phyloP scores from a whole-genome alignment of 2,113 vertebrate species.

The Anser cygnoides region DNA sequence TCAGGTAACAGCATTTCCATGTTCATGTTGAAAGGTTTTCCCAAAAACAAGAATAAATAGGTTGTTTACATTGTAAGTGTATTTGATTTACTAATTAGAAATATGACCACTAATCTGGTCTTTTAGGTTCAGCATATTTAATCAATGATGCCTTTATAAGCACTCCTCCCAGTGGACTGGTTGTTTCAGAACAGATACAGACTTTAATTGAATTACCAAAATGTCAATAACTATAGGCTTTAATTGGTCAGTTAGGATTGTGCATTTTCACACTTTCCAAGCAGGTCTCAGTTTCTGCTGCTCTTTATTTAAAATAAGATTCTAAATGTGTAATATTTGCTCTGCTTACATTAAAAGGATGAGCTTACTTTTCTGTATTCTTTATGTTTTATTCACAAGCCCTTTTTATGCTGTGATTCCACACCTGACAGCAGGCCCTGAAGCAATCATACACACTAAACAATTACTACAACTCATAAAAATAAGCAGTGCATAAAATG shows the following conservation, averaged over 20 bases:
- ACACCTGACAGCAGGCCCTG: slow-evolving; percentile 37
- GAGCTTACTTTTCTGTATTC: background rate
- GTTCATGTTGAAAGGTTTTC: background rate
- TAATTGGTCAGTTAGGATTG: background rate
- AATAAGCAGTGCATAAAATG: slow-evolving; percentile 67
- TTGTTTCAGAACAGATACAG: background rate
- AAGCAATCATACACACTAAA: slow-evolving; percentile 52
- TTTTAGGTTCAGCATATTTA: background rate
- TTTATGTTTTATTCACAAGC: background rate
- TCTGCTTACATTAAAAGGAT: background rate
- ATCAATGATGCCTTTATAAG: background rate
- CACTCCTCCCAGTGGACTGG: background rate
- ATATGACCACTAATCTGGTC: background rate
- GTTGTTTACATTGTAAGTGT: background rate
- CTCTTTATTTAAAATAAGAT: background rate
- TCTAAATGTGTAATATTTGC: background rate
- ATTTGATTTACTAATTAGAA: background rate
- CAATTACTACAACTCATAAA: slow-evolving; percentile 70
- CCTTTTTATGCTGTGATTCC: slow-evolving; percentile 10
- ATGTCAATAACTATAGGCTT: background rate
- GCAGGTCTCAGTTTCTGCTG: background rate
- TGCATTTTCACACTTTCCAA: background rate
- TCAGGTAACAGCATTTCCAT: background rate
- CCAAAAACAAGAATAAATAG: background rate
- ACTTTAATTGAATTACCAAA: background rate